Evolutionary conservation across 1,140 invertebrate species (phyloP).

Genomic region (Trichogramma pretiosum): DNA sequence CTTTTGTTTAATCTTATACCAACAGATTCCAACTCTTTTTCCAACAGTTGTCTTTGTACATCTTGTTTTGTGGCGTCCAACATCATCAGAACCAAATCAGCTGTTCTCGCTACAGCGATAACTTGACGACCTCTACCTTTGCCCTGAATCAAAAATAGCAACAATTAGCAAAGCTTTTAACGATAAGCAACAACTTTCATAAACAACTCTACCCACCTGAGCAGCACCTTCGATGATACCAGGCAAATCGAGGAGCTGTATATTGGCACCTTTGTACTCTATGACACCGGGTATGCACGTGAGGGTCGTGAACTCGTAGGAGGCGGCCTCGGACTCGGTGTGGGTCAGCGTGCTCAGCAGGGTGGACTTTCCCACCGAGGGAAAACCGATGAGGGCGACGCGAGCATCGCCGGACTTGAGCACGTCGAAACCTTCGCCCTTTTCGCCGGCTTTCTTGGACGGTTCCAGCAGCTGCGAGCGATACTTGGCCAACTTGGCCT

Average conservation of each 20-base stretch:
- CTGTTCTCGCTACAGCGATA: slow-evolving; percentile 92
- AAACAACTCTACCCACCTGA: slow-evolving; percentile 46
- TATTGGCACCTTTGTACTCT: slow-evolving; percentile 96
- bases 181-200: too few relatives aligned
- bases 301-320: slow-evolving; percentile 98
- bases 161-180: too few relatives aligned
- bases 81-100: slow-evolving; percentile 98
- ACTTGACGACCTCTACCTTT: slow-evolving; percentile 58
- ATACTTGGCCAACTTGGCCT: slow-evolving; percentile 98
- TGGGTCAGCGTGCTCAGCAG: slow-evolving; percentile 86
- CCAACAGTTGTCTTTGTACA: slow-evolving; percentile 80
- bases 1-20: slow-evolving; percentile 90
- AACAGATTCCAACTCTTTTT: slow-evolving; percentile 91
- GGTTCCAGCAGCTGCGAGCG: slow-evolving; percentile 91
- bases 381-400: slow-evolving; percentile 96
- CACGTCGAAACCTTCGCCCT: slow-evolving; percentile 99
- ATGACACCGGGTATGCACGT: slow-evolving; percentile 99
- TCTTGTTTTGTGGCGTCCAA: slow-evolving; percentile 95
- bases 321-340: slow-evolving; percentile 91
- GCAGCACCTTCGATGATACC: slow-evolving; percentile 96
- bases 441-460: slow-evolving; percentile 88
- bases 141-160: slow-evolving; percentile 27
- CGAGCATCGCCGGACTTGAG: slow-evolving; percentile 98
- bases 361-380: slow-evolving; percentile 94
- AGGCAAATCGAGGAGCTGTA: slow-evolving; percentile 94